These are phyloP conservation scores for Dasysyrphus albostriatus DNA, from an alignment of 2,888 invertebrate genomes.

Conservation along the genomic window DNA sequence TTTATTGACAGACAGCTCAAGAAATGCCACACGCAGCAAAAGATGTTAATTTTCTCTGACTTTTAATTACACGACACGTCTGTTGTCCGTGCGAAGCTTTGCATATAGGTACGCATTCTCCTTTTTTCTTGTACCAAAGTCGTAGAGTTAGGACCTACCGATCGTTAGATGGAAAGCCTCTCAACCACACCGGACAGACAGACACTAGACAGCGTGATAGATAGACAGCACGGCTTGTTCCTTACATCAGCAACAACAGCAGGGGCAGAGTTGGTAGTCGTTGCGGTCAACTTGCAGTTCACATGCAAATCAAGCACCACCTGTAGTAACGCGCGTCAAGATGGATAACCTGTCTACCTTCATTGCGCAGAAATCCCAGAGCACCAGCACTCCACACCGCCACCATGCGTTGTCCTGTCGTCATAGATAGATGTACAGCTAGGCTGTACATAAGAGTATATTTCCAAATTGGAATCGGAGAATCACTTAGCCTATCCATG, in stretches of 20 bases:
- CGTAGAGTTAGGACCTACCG: slow-evolving; percentile 2
- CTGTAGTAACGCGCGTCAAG: slow-evolving; percentile 67
- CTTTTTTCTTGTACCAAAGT: background rate
- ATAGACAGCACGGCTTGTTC: slow-evolving; percentile 48
- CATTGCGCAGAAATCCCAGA: slow-evolving; percentile 49
- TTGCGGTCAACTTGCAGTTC: slow-evolving; percentile 53
- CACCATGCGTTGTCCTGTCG: slow-evolving; percentile 8
- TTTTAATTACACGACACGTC: slow-evolving; percentile 73
- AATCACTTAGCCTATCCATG: slow-evolving; percentile 70
- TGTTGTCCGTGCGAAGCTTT: slow-evolving; percentile 7
- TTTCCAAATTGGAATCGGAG: slow-evolving; percentile 71
- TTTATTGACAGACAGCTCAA: slow-evolving; percentile 59
- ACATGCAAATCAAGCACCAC: slow-evolving; percentile 74
- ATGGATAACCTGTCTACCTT: slow-evolving; percentile 75
- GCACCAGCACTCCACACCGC: background rate
- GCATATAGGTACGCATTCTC: slow-evolving; percentile 38
- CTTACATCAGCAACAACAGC: slow-evolving; percentile 37
- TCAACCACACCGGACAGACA: slow-evolving; percentile 49
- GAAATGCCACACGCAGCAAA: slow-evolving; percentile 69
- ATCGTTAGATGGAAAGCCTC: slow-evolving; percentile 59
- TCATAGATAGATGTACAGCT: slow-evolving; percentile 4
- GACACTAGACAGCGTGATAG: slow-evolving; percentile 69
- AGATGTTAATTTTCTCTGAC: slow-evolving; percentile 66
- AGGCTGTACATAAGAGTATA: slow-evolving; percentile 8
- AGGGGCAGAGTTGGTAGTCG: slow-evolving; percentile 41